Conservation (phyloP, 2,888 invertebrate species). For the Drosophila meridiana region DNA sequence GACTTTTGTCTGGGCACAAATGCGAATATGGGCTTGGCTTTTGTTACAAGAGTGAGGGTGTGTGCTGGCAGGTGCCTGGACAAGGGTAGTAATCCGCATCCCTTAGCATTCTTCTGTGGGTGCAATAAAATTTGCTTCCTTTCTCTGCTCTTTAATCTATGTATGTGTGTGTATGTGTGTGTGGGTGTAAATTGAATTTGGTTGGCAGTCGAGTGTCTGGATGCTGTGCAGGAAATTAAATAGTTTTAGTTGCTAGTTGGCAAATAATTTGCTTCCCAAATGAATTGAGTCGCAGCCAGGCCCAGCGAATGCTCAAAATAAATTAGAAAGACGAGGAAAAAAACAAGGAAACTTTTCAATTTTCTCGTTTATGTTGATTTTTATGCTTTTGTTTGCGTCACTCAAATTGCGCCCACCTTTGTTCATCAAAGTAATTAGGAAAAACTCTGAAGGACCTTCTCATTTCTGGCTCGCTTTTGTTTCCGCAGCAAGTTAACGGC, state of each 20-base stretch:
- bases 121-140: conserved; percentile 66
- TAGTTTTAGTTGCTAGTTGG: conserved; percentile 72
- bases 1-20: conserved; percentile 71
- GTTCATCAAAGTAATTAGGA: conserved; percentile 81
- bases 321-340: background rate
- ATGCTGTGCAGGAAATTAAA: conserved; percentile 67
- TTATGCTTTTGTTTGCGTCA: conserved; percentile 71
- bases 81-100: conserved; percentile 37
- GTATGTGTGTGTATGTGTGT: conserved; percentile 9
- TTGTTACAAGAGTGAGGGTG: conserved; percentile 9
- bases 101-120: conserved; percentile 40
- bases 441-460: conserved; percentile 67
- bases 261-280: conserved; percentile 56
- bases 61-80: conserved; percentile 21
- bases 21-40: conserved; percentile 68
- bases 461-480: conserved; percentile 44
- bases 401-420: conserved; percentile 69
- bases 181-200: conserved; percentile 65
- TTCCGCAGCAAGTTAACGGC: conserved; percentile 14
- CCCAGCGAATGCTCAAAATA: conserved; percentile 7
- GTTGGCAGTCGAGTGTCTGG: conserved; percentile 37
- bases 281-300: conserved; percentile 28
- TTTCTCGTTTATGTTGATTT: conserved; percentile 67
- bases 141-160: conserved; percentile 29
- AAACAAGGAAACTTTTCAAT: conserved; percentile 55